Evolutionary conservation across 2,797 vertebrate genomes (phyloP), one percentile per base, ranked within the genome.

Genomic region (Parotocinclus haroldoi): DNA sequence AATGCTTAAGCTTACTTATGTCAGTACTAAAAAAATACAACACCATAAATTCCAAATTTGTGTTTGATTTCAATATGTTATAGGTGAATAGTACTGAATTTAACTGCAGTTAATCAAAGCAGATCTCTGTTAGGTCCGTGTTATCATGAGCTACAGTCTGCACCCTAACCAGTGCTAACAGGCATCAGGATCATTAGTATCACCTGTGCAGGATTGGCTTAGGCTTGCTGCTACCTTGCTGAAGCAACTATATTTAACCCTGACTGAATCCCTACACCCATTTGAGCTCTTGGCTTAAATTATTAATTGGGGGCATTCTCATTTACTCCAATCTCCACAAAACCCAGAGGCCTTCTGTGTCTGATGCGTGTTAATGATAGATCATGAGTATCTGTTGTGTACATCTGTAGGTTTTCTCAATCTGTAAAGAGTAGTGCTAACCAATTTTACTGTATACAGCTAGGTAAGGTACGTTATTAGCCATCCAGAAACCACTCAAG

Each of bases 151-250:
- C n/a, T n/a, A 14, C 18, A 8, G 16, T 18, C 1, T 10, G 13
- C 13, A 3, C 7, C 3, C 46, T 46, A 48, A 53, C 14, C 42
- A 48, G 44, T 11, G 18, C 18, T 36, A 7, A 45, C 3, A 46
- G 18, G 40, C 17, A 63, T 63, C 40, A 68, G 14, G 19, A n/a
- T 64, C 7, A 69, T 37, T 27, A 56, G n/a, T 37, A 60, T 55
- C 73, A 77, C 63, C 76, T 76, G 73, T 71, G 73, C 16, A 10
- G 37, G 18, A 36, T 27, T 64, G 44, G 37, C 16, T 40, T 1
- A 49, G 46, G 13, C 1, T n/a, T n/a, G n/a, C n/a, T n/a, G n/a
- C 45, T 6, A 1, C 45, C 12, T n/a, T n/a, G 27, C 27, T 27
- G 27, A 27, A 5, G 27, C 2, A 5, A n/a, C n/a, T 49, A n/a